Percentiles rank a stretch among this genome's conserved stretches.
These are phyloP conservation scores for Carassius carassius DNA, from an alignment of 2,113 vertebrate species.

Conservation along the genomic window DNA sequence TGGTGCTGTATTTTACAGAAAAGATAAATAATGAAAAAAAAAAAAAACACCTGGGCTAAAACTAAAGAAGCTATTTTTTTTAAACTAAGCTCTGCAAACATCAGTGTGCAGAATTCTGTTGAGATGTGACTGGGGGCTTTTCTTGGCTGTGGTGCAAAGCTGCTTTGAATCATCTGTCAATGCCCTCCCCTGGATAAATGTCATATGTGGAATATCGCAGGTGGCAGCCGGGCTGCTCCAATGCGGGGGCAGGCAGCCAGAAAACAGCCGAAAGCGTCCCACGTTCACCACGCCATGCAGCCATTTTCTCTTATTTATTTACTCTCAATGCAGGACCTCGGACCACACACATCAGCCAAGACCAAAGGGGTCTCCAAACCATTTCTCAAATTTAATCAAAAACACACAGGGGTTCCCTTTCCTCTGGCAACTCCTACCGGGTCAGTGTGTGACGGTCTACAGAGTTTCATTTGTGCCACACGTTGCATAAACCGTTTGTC, in stretches of 20 bases:
- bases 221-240: constrained; percentile 72
- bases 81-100: constrained; percentile 4
- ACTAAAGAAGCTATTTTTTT: background rate
- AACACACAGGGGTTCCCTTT: constrained; percentile 44
- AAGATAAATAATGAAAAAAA: background rate
- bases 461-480: constrained; percentile 38
- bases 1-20: background rate
- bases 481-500: background rate
- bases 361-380: constrained; percentile 33
- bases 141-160: constrained; percentile 76
- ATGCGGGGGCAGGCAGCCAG: constrained; percentile 63
- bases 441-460: constrained; percentile 32
- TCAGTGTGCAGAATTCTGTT: background rate
- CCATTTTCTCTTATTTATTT: constrained; percentile 48
- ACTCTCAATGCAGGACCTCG: constrained; percentile 22
- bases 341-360: constrained; percentile 57
- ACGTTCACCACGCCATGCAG: constrained; percentile 42
- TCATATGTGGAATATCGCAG: constrained; percentile 77
- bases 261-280: constrained; percentile 71
- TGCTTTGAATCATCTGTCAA: constrained; percentile 78
- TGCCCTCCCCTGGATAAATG: constrained; percentile 77
- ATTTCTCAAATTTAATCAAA: constrained; percentile 55
- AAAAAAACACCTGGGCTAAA: background rate
- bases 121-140: constrained; percentile 69
- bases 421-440: constrained; percentile 19